Evolutionary conservation across 1,140 invertebrate species (phyloP).

Genomic region (Odontomachus brunneus): DNA sequence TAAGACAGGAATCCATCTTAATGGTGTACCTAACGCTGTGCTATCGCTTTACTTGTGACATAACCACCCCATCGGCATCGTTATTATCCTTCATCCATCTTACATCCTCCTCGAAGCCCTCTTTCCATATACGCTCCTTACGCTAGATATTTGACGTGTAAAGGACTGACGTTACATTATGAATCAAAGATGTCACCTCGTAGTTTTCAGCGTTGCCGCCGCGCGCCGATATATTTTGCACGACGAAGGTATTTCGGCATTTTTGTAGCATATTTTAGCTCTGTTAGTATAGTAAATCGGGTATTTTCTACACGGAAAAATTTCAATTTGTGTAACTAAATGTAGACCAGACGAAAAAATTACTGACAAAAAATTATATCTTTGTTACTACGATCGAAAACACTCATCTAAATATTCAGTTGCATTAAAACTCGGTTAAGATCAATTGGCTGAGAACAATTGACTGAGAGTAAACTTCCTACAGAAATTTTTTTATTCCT

Average conservation of each 20-base stretch:
- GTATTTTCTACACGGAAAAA: too few species aligned
- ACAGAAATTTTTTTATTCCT: too few species aligned
- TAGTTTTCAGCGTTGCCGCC: background rate
- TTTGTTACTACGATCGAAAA: too few species aligned
- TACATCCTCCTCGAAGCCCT: background rate
- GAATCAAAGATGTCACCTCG: background rate
- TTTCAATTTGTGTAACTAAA: too few species aligned
- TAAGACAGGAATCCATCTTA: constrained; percentile 46
- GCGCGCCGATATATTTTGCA: background rate
- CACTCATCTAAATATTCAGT: too few species aligned
- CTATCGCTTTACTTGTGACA: constrained; percentile 13
- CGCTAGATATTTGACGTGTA: background rate
- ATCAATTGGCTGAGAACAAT: too few species aligned
- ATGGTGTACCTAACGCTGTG: background rate
- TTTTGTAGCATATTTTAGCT: background rate
- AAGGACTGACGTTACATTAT: constrained; percentile 2
- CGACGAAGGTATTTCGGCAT: background rate
- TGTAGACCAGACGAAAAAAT: too few species aligned
- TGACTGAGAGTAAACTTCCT: too few species aligned
- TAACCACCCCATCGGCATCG: constrained; percentile 16
- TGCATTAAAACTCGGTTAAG: too few species aligned
- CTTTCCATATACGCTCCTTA: background rate
- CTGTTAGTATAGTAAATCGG: too few species aligned
- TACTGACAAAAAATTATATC: too few species aligned
- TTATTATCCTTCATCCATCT: constrained; percentile 49